Evolutionary conservation across 2,888 invertebrate genomes (phyloP), one percentile per base, ranked within the genome.

Genomic region (Melitaea athalia): DNA sequence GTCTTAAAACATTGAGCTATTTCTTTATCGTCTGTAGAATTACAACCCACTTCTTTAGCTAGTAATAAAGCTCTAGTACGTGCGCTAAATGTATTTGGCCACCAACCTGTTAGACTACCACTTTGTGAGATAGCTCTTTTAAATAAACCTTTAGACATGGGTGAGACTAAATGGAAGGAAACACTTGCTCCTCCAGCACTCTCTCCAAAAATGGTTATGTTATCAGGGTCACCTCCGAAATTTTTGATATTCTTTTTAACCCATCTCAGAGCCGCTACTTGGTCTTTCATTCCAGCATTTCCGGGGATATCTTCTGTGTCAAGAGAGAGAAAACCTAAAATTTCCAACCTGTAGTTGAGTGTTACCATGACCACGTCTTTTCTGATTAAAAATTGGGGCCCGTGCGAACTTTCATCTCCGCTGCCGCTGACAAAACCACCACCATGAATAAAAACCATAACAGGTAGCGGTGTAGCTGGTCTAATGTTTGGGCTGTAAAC

Each of bases 51-150:
- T 8, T 38, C 38, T 38, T 8, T 38, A 38, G 38, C 38, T 38
- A 38, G 38, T 38, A 38, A 38, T 38, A 38, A 38, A 38, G 38
- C 38, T 38, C 38, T 38, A 5, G 38, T 38, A 38, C 38, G 38
- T 38, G 38, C 3, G 0, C 38, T 8, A 38, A 38, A 7, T 0
- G 38, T 38, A 8, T 3, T 0, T 5, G 38, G 5, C 0, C 1
- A 38, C 38, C 38, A 38, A 7, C 3, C 5, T 38, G 38, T 38
- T 38, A 38, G 91, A 0, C 94, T 94, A 0, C 96, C 96, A 76
- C 96, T 96, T 79, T 96, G 95, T 1, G 94, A 90, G 53, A 97
- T 38, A 38, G 38, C 38, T 38, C 38, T 38, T 38, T 38, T 38
- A 38, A 38, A 38, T 38, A 38, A 38, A 5, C 38, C 38, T 5